A percentile compares a stretch with the other conserved stretches of the same genome.
phyloP scores from a whole-genome alignment of 2,888 invertebrate genomes.

The Ctena decussata region DNA sequence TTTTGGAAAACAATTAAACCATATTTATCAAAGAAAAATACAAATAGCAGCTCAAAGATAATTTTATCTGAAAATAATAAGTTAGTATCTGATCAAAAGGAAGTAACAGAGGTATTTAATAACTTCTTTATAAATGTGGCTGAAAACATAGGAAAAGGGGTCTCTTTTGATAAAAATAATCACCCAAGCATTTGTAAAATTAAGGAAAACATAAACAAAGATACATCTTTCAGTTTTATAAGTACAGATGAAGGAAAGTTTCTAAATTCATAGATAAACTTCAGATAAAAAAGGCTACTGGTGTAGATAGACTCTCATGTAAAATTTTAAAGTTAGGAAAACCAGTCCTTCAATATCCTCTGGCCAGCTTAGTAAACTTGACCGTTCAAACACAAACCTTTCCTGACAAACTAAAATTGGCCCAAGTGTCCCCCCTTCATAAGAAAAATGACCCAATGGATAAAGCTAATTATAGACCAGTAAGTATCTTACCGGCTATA shows the following conservation, averaged over 20 bases:
- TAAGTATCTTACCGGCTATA: too few relatives aligned
- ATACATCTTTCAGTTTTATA: neutral
- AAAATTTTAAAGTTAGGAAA: neutral
- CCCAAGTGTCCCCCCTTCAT: too few relatives aligned
- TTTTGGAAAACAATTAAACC: slow-evolving; percentile 42
- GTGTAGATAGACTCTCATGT: neutral
- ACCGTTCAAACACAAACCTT: neutral
- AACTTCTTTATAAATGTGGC: neutral
- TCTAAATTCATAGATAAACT: neutral
- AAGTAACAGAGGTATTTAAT: neutral
- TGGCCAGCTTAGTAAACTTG: neutral
- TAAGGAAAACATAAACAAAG: neutral
- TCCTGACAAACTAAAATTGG: neutral
- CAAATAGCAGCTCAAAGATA: neutral
- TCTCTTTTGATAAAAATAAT: neutral
- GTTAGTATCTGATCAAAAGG: neutral
- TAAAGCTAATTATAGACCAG: too few relatives aligned
- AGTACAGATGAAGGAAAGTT: neutral
- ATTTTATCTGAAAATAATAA: slow-evolving; percentile 5
- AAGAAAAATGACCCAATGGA: too few relatives aligned
- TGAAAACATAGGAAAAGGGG: neutral
- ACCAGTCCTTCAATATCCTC: too few relatives aligned
- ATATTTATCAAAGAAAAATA: slow-evolving; percentile 26
- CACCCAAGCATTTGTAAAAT: neutral
- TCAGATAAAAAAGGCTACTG: neutral